Base-by-base conservation (phyloP, 2,888 invertebrate species). In the Molorchus minor region DNA sequence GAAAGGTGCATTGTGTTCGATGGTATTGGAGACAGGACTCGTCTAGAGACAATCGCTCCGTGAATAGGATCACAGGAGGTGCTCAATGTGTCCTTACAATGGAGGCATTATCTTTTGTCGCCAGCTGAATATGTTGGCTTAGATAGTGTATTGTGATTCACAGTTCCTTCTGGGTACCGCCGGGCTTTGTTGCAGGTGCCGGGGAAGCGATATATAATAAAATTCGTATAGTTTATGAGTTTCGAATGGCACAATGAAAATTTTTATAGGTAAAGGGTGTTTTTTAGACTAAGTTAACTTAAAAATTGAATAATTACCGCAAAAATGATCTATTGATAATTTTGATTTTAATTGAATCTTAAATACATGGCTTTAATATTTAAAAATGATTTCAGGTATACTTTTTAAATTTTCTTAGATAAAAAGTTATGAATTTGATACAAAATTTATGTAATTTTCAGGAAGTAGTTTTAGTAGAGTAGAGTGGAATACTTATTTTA, bases 81-180 rank as follows among this genome's bases (percentile, higher is more conserved):
- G 75, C 76, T 76, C 78, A 78, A 73, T 78, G 78, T 78, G 76
- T 75, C 74, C 74, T 75, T 71, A 80, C 80, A 80, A 81, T 80
- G 73, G 77, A 67, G 68, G 80, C 79, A 81, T 81, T 81, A 81
- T 81, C 81, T 81, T 80, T 80, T 80, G 80, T 81, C 77, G 79
- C 77, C 80, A 79, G 79, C 74, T 79, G 80, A 80, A 80, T 78
- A 77, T 79, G 78, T 78, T 73, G 72, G 71, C 73, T 75, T 73
- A 73, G 75, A 74, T 74, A 73, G 70, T 69, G 67, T 70, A 73
- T 74, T 72, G 70, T 71, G 60, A 56, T 53, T 53, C 51, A 25
- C 45, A 20, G 36, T 36, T 45, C 38, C 49, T 60, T 55, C 47
- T 53, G 53, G 56, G 56, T 56, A 59, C 55, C 51, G 46, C 46